phyloP scores from a whole-genome alignment of 2,888 invertebrate genomes.

The Pogonocherus hispidulus region DNA sequence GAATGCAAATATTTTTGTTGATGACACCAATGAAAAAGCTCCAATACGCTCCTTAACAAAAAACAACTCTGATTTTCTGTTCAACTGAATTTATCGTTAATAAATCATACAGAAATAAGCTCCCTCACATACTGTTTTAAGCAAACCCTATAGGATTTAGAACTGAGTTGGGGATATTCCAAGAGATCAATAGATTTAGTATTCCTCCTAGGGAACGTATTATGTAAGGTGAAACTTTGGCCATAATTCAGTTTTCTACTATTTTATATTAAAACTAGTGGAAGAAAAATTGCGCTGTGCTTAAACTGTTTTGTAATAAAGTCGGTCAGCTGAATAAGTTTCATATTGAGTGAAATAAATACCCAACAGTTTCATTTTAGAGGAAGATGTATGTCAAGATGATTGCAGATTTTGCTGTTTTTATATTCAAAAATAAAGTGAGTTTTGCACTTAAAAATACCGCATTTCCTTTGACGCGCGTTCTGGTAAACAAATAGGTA shows the following conservation, averaged over 20 bases:
- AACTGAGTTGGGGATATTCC: not conserved
- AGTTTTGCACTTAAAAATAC: too few relatives aligned
- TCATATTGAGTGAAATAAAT: not conserved
- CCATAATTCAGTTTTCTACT: constrained; percentile 11
- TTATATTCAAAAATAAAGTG: not conserved
- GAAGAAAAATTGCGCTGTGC: constrained; percentile 3
- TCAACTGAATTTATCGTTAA: too few relatives aligned
- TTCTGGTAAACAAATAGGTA: too few relatives aligned
- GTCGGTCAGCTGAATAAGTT: constrained; percentile 5
- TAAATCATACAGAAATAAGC: too few relatives aligned
- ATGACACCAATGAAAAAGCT: too few relatives aligned
- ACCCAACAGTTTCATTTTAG: not conserved
- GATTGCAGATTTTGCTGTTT: not conserved
- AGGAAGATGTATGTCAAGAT: too few relatives aligned
- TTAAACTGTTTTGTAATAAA: constrained; percentile 10
- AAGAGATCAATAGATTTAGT: constrained; percentile 5
- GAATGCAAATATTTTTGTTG: too few relatives aligned
- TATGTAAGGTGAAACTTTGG: constrained; percentile 6
- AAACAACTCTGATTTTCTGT: too few relatives aligned
- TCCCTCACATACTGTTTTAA: not conserved
- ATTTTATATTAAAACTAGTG: constrained; percentile 9
- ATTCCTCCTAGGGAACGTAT: not conserved
- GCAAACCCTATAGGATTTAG: not conserved
- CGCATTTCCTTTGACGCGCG: too few relatives aligned
- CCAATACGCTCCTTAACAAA: too few relatives aligned